These are phyloP conservation scores for Cygnus olor DNA, from an alignment of 2,797 vertebrate genomes.

Conservation along the genomic window DNA sequence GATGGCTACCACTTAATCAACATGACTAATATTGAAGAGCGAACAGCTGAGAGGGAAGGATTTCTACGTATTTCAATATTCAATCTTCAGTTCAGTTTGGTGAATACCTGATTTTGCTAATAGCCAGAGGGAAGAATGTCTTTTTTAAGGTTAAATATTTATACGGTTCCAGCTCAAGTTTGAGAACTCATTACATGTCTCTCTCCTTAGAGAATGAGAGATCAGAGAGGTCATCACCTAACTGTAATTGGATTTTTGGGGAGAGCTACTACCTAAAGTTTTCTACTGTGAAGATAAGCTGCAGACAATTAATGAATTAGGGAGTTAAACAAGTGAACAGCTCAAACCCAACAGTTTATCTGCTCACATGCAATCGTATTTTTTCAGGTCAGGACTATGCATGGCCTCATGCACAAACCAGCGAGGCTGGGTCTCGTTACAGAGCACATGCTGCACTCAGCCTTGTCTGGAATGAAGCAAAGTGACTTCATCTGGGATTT, in stretches of 20 bases:
- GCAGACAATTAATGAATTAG: not conserved
- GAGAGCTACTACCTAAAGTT: not conserved
- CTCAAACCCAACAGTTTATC: not conserved
- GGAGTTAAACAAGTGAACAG: not conserved
- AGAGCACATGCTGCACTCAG: not conserved
- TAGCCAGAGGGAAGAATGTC: not conserved
- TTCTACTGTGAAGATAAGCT: not conserved
- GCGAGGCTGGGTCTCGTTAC: not conserved
- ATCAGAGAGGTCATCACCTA: not conserved
- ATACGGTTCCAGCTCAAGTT: not conserved
- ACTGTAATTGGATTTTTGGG: not conserved
- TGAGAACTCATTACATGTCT: slow-evolving; percentile 10
- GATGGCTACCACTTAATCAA: not conserved
- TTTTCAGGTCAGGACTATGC: not conserved
- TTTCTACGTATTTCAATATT: not conserved
- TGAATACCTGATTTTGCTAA: not conserved
- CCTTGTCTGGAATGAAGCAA: slow-evolving; percentile 1
- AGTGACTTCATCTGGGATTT: slow-evolving; percentile 63
- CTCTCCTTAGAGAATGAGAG: not conserved
- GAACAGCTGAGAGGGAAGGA: not conserved
- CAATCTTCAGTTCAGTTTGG: not conserved
- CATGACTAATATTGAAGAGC: not conserved
- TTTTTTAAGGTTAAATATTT: slow-evolving; percentile 42
- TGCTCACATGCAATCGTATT: not conserved
- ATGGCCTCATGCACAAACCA: not conserved